Base-by-base conservation (phyloP, 2,888 invertebrate species). In the Hedya salicella region DNA sequence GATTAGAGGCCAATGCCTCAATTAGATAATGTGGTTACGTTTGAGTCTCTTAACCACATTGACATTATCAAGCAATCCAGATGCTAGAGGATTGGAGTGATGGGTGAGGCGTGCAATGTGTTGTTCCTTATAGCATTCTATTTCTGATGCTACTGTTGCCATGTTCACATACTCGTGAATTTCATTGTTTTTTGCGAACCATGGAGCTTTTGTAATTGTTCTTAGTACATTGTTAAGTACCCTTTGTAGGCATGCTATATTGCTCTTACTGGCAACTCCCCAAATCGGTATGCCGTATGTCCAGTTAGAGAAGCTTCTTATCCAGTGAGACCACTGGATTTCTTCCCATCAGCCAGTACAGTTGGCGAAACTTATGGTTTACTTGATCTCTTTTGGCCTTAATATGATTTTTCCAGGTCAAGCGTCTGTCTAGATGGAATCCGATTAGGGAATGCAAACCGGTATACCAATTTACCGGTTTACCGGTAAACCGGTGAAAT, bases 251-350 rank as follows among this genome's bases (percentile, higher is more conserved):
- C 42, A 44, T 16, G 42, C 42, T 44, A 17, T 42, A 8, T 17
- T 44, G 17, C 16, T 44, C 42, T 44, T 44, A 44, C 42, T 44
- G 42, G 17, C 42, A 9, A 44, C 42, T 17, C 42, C 42, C 42
- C 17, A 44, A 16, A 11, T 44, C 16, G 42, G 16, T 9, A 17
- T 42, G 5, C 40, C 40, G 6, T 42, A 42, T 42, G 40, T 14
- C 40, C 40, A 42, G 6, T 19, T 19, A 9, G 19, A 46, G 16
- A 46, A 46, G 19, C 19, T 46, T 46, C 3, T 17, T 46, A 11
- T 46, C 9, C 25, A 25, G 25, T 5, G 25, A 25, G 25, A 25
- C 3, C 25, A 25, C 25, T 25, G 25, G 5, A 5, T 25, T 25
- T 25, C 25, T 50, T 21, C n/a, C n/a, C n/a, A n/a, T n/a, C n/a